Base-by-base conservation (phyloP, 1,140 invertebrate species). In the Hylaeus anthracinus region DNA sequence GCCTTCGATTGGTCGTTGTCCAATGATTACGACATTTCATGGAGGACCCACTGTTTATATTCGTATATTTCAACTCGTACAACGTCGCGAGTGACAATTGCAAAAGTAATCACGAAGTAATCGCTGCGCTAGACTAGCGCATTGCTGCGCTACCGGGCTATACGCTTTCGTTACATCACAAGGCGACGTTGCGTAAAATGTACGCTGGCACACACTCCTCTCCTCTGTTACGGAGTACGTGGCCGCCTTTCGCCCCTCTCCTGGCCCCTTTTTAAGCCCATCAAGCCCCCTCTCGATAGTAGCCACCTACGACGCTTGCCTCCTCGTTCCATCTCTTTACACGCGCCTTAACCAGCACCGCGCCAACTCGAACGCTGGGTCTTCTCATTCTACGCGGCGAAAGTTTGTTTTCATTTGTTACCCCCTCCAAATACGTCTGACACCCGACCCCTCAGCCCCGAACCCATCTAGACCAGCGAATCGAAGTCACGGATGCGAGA, bases 151-250 rank as follows among this genome's bases (percentile, higher is more conserved):
- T 39, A 12, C 26, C 39, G 41, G 51, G 48, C 37, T 55, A 10
- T 58, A 39, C 63, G 72, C 66, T 60, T 48, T 66, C 86, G 84
- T 89, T 86, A 85, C 82, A 86, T 88, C 87, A 85, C 86, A 88
- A 26, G 85, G 85, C 85, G 86, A 86, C 90, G 86, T 91, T 90
- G 89, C 89, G 90, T 88, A 88, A 90, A 90, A 88, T 88, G 84
- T 75, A 87, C 80, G 65, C 77, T 80, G 86, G 81, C 81, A 63
- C 81, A 80, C 81, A 64, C 63, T 80, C 72, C 63, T 80, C 85
- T 72, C 8, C 26, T 76, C 81, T 64, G 60, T 86, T 82, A 79
- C 75, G 58, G 75, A 80, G 72, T 80, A 76, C 81, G 85, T 80
- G 85, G 84, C 85, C 85, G 85, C 85, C 76, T 86, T 86, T 86